Base-by-base conservation (phyloP, 2,888 invertebrate species). In the Hypercompe scribonia region DNA sequence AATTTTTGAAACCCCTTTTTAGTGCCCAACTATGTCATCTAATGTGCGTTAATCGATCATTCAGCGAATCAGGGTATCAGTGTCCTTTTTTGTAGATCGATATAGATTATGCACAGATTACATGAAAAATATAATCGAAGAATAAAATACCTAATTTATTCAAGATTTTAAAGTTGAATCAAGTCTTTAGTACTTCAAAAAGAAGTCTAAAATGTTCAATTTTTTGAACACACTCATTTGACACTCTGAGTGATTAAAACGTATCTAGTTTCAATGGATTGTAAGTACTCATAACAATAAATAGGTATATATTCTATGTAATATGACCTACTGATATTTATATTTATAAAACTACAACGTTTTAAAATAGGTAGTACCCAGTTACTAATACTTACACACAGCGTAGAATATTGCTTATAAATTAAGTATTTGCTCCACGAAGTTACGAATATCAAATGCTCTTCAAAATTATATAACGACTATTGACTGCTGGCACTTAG, bases 381-480 rank as follows among this genome's bases (percentile, higher is more conserved):
- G 31, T 31, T 31, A 46, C 69, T 73, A 58, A 63, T 76, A 50
- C 28, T 64, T 28, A 70, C 63, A 24, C 61, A 68, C 64, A 68
- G 68, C 36, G 36, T 74, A 80, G 77, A 50, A 74, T 71, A 66
- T 73, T 69, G 76, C 76, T 75, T 69, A 71, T 68, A 58, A 33
- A 42, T 71, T 61, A 81, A 78, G 79, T 78, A 74, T 82, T 61
- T 71, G 78, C 88, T 92, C 90, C 90, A 92, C 91, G 73, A 90
- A 91, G 90, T 91, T 86, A 88, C 82, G 88, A 89, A 90, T 89
- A 87, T 84, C 82, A 84, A 80, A 73, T 77, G 83, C 79, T 76
- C 34, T 65, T 77, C 69, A 74, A 81, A 84, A 80, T 82, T 80
- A 28, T 72, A 76, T 72, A 66, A 24, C 73, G 54, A 76, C 74